Evolutionary conservation across 2,888 invertebrate genomes (phyloP), one percentile per base, ranked within the genome.

Genomic region (Operophtera brumata): DNA sequence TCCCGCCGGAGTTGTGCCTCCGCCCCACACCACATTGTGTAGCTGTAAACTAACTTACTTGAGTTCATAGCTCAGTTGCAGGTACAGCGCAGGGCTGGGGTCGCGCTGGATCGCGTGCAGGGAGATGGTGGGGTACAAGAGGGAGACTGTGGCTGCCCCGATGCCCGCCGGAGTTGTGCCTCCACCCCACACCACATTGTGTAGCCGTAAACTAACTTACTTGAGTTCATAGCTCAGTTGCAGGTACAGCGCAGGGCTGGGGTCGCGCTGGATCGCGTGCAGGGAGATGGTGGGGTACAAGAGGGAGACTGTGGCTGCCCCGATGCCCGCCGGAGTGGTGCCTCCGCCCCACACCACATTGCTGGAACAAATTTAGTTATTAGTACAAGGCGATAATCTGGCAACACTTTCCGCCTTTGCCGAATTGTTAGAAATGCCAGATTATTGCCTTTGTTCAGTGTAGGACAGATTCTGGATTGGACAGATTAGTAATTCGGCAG

Each of bases 51-150:
- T n/a, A n/a, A 36, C 64, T 62, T 62, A 92, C 90, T 79, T 90
- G 39, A 94, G 80, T 71, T 92, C 91, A 57, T 93, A 93, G 73
- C 95, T 94, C 11, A 95, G 84, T 86, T 96, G 94, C 65, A 96
- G 82, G 69, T 94, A 95, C 3, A 96, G 84, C 65, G 94, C 94
- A 34, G 94, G 93, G 2, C 92, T 88, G 0, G 94, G 94, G 62
- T 96, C 95, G 64, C 94, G 86, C 45, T 95, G 94, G 13, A 95
- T 88, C 0, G 95, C 96, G 70, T 96, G 96, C 9, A 96, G 86
- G 0, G 94, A 92, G 74, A 96, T 95, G 67, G 92, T 92, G 2
- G 92, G 94, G 75, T 96, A 96, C 64, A 93, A 84, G 50, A 96
- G 79, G 0, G 93, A 92, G 70, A 96, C 73, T 4, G 80, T 77